Evolutionary conservation across 2,113 vertebrate genomes (phyloP).

Genomic region (Sceloporus tristichus): DNA sequence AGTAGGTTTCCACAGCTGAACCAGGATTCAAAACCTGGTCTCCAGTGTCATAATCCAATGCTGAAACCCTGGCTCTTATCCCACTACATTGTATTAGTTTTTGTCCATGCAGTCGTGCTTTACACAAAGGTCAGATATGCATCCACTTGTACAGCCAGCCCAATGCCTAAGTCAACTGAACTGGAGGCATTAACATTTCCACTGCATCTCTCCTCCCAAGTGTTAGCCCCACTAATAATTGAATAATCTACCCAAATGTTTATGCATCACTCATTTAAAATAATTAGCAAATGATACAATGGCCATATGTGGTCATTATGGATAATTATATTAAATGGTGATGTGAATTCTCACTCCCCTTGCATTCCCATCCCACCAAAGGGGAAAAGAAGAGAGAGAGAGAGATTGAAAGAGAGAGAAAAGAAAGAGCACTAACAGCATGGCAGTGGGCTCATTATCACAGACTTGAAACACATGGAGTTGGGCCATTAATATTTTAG

Average conservation of each 20-base stretch:
- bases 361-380: not conserved
- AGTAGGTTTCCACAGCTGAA: too few relatives aligned
- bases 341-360: slow-evolving; percentile 48
- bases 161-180: not conserved
- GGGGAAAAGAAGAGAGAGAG: slow-evolving; percentile 35
- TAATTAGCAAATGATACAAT: slow-evolving; percentile 73
- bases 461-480: not conserved
- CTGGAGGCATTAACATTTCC: slow-evolving; percentile 36
- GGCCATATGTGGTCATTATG: slow-evolving; percentile 71
- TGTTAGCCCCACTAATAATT: slow-evolving; percentile 32
- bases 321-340: slow-evolving; percentile 66
- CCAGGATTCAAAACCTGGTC: too few relatives aligned
- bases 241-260: slow-evolving; percentile 52
- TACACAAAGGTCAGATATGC: not conserved
- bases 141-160: too few relatives aligned
- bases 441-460: slow-evolving; percentile 60
- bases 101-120: not conserved
- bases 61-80: not conserved
- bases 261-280: slow-evolving; percentile 64
- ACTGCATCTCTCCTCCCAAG: slow-evolving; percentile 23
- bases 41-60: too few relatives aligned
- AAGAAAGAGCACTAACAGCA: slow-evolving; percentile 42
- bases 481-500: slow-evolving; percentile 19
- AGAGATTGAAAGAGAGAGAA: not conserved
- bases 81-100: not conserved